These are phyloP conservation scores for Octopus sinensis DNA, from an alignment of 1,140 invertebrate genomes.

Conservation along the genomic window DNA sequence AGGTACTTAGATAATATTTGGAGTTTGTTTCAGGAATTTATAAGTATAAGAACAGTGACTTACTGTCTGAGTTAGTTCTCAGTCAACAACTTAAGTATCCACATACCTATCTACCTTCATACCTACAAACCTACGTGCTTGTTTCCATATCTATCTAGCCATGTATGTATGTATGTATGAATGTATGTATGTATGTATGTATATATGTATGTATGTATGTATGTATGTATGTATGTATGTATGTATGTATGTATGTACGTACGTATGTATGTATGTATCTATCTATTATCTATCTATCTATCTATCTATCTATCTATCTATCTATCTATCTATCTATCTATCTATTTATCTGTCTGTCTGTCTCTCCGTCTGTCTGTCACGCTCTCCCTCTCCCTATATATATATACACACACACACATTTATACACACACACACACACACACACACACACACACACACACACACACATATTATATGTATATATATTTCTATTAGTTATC, in stretches of 20 bases:
- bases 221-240: conserved; percentile 3
- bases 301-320: not conserved
- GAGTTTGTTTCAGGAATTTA: too few relatives aligned
- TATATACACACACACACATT: not conserved
- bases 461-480: not conserved
- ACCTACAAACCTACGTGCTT: not conserved
- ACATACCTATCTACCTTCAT: not conserved
- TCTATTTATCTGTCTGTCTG: too few relatives aligned
- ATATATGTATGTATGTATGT: not conserved
- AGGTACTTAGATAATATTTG: too few relatives aligned
- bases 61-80: too few relatives aligned
- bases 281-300: too few relatives aligned
- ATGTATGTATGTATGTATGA: not conserved
- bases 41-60: too few relatives aligned
- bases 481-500: too few relatives aligned
- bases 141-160: not conserved
- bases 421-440: not conserved
- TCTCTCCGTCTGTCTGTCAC: not conserved
- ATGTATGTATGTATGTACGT: not conserved
- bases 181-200: not conserved
- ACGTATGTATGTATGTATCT: not conserved
- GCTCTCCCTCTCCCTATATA: not conserved
- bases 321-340: too few relatives aligned
- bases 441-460: not conserved
- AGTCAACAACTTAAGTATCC: not conserved